Conservation (phyloP, 2,113 vertebrate species). For the Xenopus borealis region DNA sequence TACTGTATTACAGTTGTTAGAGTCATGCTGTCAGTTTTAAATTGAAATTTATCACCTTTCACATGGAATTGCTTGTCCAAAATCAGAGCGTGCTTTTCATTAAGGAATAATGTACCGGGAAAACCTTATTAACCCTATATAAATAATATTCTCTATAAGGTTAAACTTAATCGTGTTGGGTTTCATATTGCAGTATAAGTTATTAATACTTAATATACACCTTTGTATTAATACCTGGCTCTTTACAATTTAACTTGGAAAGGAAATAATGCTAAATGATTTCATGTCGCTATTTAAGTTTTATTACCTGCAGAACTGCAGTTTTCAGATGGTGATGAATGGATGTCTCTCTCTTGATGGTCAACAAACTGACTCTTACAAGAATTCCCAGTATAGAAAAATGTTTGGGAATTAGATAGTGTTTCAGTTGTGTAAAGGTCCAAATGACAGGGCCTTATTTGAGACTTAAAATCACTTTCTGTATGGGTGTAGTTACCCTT, state of each 20-base stretch:
- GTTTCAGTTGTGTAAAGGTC: conserved; percentile 80
- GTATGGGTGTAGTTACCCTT: conserved; percentile 53
- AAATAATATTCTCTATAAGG: not conserved
- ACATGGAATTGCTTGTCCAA: no score
- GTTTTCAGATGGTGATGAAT: conserved; percentile 69
- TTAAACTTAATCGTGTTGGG: not conserved
- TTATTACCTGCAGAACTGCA: conserved; percentile 93
- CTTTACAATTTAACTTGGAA: conserved; percentile 60
- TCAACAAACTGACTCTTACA: conserved; percentile 78
- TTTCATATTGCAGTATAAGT: not conserved
- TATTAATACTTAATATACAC: not conserved
- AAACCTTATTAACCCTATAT: not conserved
- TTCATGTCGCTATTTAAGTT: conserved; percentile 66
- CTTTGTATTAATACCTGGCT: not conserved
- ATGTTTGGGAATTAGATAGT: conserved; percentile 69
- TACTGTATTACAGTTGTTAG: no score
- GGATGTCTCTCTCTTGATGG: conserved; percentile 74
- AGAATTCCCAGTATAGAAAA: conserved; percentile 67
- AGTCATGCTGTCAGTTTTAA: no score
- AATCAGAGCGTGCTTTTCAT: no score
- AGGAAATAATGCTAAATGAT: not conserved
- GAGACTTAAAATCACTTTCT: conserved; percentile 73
- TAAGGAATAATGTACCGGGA: no score
- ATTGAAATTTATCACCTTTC: no score
- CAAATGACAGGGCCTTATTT: conserved; percentile 89